Evolutionary conservation across 2,888 invertebrate species (phyloP), one percentile per base, ranked within the genome.

Genomic region (Blera fallax): DNA sequence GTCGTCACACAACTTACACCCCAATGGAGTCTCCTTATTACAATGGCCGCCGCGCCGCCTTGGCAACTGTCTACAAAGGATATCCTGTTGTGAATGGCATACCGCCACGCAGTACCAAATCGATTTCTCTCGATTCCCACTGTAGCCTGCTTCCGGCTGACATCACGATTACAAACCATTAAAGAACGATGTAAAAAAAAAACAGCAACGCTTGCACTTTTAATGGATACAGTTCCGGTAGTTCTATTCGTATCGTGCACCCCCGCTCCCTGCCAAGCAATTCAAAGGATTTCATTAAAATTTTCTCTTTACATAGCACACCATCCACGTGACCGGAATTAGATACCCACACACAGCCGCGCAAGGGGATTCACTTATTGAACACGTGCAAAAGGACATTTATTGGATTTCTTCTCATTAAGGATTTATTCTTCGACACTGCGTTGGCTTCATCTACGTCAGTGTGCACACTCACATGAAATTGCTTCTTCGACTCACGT

Each of bases 331-430:
- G 85, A 85, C 85, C 81, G 80, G 85, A 85, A 85, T 85, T 81
- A 76, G 85, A 85, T 65, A 85, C 70, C 80, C 76, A 37, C 65
- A 45, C 50, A 43, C 65, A 48, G 48, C 24, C 21, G n/a, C 56
- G 40, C 65, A 67, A 37, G 81, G 80, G 72, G 76, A 77, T 48
- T 81, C 81, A 32, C 43, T 81, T 70, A 76, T 80, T 72, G 89
- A 89, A 90, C 90, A 90, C 90, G 90, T 90, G 90, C 90, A 90
- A 85, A 89, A 91, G 91, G 91, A 91, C 91, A 91, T 91, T 91
- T 91, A 91, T 91, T 91, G 90, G 90, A 91, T 91, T 91, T 90
- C 88, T 87, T 78, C 82, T 87, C 82, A 81, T 87, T 82, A 85
- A 72, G 65, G 81, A 80, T 77, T 81, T 64, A 29, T 65, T 72